phyloP scores from a whole-genome alignment of 2,888 invertebrate species.

The Microctonus aethiopoides region DNA sequence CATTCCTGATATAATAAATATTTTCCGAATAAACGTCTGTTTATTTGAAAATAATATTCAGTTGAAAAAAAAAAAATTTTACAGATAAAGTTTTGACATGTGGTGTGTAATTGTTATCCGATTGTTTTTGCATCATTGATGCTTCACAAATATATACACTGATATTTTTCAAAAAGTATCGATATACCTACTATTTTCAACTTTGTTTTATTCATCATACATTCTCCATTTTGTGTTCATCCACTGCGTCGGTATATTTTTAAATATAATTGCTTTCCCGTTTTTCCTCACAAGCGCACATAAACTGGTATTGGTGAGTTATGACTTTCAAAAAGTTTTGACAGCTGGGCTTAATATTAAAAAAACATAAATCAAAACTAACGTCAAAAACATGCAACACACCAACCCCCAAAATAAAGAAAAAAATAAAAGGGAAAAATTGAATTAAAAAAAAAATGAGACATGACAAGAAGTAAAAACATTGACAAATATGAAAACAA shows the following conservation, averaged over 20 bases:
- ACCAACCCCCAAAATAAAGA: background rate
- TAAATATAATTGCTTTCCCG: background rate
- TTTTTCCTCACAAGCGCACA: background rate
- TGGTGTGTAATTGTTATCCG: background rate
- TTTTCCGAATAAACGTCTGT: background rate
- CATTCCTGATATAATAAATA: background rate
- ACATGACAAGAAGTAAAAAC: background rate
- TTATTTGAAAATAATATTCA: background rate
- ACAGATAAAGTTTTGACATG: background rate
- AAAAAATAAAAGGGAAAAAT: background rate
- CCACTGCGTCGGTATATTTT: background rate
- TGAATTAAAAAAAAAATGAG: background rate
- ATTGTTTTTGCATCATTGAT: background rate
- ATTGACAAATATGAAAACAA: background rate
- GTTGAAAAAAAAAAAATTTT: background rate
- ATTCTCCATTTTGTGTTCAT: background rate
- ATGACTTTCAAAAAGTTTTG: slow-evolving; percentile 8
- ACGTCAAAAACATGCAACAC: background rate
- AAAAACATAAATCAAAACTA: background rate
- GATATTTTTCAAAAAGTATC: background rate
- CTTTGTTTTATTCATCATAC: background rate
- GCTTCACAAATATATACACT: background rate
- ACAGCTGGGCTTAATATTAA: background rate
- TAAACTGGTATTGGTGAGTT: background rate
- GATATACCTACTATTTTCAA: background rate